These are phyloP conservation scores for Butastur rufipennis DNA, from an alignment of 2,113 vertebrate species.

Conservation along the genomic window DNA sequence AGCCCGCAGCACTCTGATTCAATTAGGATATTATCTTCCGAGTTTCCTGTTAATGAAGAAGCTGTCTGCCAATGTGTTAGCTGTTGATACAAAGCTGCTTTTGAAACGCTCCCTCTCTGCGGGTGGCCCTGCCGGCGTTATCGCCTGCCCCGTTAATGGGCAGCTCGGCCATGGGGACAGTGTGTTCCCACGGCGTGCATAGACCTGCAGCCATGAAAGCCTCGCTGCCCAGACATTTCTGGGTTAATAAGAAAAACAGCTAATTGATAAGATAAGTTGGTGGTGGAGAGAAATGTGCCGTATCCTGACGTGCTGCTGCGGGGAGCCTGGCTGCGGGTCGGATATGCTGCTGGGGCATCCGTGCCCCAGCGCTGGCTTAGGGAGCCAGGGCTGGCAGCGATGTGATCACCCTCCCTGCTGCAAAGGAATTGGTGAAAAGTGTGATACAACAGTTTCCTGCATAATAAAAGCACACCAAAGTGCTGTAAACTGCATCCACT, in stretches of 20 bases:
- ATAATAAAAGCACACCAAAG: not conserved
- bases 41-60: not conserved
- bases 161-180: not conserved
- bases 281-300: not conserved
- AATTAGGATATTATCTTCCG: not conserved
- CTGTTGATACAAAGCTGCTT: not conserved
- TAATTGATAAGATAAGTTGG: not conserved
- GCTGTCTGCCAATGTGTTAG: not conserved
- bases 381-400: not conserved
- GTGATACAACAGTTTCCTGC: not conserved
- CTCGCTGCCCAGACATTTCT: not conserved
- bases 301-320: not conserved
- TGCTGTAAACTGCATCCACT: not conserved
- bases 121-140: not conserved
- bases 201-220: not conserved
- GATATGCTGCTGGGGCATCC: rapidly evolving
- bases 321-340: not conserved
- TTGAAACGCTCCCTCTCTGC: not conserved
- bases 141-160: not conserved
- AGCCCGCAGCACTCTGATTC: not conserved
- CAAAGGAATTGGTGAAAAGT: not conserved
- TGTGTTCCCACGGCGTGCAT: not conserved
- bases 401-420: not conserved
- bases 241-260: not conserved
- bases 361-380: not conserved